Base-by-base conservation (phyloP, 2,113 vertebrate genomes). In the Prietella phreatophila region DNA sequence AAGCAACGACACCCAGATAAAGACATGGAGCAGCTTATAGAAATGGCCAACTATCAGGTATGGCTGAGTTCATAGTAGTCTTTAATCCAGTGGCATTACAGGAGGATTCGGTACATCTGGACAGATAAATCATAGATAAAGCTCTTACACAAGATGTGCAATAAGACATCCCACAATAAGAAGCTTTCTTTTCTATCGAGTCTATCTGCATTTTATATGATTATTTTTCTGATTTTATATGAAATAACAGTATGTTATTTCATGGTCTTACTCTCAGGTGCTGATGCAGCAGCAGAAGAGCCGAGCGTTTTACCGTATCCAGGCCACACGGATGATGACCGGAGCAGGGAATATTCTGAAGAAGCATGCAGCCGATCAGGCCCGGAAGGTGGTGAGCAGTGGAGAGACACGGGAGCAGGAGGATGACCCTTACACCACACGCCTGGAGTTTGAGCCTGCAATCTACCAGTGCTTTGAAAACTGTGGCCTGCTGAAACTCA, bases 391-490 rank as follows among this genome's bases (percentile, higher is more conserved):
- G 83, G 94, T 96, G 87, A 96, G 95, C 93, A 93, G 94, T 87
- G 91, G 95, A 9, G 95, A 96, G 90, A 92, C 92, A 2, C 93
- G 89, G 27, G 90, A 93, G 42, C 95, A 94, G 90, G 95, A 96
- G 88, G 92, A 95, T 2, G 95, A 96, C 85, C 95, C 95, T 36
- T 90, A 93, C 88, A 95, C 95, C 83, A 92, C 94, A 22, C 90
- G 93, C 63, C 87, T 97, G 56, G 93, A 93, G 61, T 97, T 97
- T 36, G 94, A 97, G 60, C 96, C 95, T 1, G 67, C 94, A 0
- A 88, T 94, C 84, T 96, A 97, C 90, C 96, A 97, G 93, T 97
- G 96, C 92, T 96, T 97, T 20, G 96, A 97, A 91, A 96, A 96
- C 94, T 97, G 96, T 30, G 96, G 96, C 82, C 95, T 95, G 1